Evolutionary conservation across 2,797 vertebrate genomes (phyloP).

Genomic region (Smutsia temminckii): DNA sequence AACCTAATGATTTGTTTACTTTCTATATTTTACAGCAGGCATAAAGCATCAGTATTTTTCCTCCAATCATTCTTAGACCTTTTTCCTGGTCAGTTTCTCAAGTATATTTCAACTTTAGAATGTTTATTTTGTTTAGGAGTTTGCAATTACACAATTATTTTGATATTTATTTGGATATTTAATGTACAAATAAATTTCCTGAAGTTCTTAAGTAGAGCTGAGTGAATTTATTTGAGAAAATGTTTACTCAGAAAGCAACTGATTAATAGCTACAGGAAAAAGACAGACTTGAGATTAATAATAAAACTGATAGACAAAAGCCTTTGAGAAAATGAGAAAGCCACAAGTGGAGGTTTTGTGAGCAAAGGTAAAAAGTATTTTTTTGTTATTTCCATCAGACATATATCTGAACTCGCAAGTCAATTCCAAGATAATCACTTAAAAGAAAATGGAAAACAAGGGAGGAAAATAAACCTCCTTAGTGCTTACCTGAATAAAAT

Average conservation of each 20-base stretch:
- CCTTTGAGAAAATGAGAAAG: slow-evolving; percentile 7
- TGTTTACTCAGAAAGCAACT: background rate
- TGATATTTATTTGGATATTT: background rate
- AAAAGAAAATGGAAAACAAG: background rate
- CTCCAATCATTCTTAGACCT: background rate
- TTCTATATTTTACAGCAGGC: background rate
- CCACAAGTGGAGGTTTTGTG: background rate
- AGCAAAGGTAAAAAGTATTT: background rate
- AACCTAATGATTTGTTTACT: slow-evolving; percentile 63
- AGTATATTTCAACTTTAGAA: slow-evolving; percentile 19
- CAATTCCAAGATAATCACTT: background rate
- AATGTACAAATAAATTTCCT: background rate
- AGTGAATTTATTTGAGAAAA: background rate
- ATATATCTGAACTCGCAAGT: background rate
- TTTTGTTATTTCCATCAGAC: background rate
- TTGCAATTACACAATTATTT: background rate
- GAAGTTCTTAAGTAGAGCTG: background rate
- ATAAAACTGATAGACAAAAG: background rate
- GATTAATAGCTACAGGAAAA: background rate
- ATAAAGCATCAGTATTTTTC: background rate
- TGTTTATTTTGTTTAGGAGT: background rate
- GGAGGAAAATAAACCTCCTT: background rate
- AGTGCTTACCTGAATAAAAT: background rate
- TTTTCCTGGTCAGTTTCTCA: background rate
- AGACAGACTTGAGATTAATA: background rate